A percentile compares a stretch with the other conserved stretches of the same genome.
Evolutionary conservation across 2,888 invertebrate genomes (phyloP).

Genomic region (Chrysina gloriosa): DNA sequence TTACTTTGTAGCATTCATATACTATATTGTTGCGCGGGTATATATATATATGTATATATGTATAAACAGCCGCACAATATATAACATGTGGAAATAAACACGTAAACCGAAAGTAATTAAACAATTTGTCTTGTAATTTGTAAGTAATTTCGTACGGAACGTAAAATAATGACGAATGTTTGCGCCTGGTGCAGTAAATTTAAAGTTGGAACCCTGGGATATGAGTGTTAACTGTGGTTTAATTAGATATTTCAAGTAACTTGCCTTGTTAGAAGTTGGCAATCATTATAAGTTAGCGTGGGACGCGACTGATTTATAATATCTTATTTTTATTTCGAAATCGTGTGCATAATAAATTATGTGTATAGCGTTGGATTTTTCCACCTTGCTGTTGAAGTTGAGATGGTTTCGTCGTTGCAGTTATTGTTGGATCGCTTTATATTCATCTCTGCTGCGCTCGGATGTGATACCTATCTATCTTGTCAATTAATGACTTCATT

Average conservation of each 20-base stretch:
- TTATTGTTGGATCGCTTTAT: slow-evolving; percentile 27
- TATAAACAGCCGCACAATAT: not conserved
- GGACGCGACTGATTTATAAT: slow-evolving; percentile 56
- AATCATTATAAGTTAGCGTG: slow-evolving; percentile 58
- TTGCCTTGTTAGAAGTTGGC: slow-evolving; percentile 55
- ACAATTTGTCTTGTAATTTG: slow-evolving; percentile 41
- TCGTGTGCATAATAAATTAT: slow-evolving; percentile 49
- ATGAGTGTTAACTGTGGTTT: slow-evolving; percentile 51
- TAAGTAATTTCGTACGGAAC: slow-evolving; percentile 34
- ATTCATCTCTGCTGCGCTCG: slow-evolving; percentile 28
- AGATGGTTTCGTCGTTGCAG: slow-evolving; percentile 17
- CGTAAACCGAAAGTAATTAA: slow-evolving; percentile 32
- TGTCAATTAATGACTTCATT: slow-evolving; percentile 44
- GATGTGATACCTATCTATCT: slow-evolving; percentile 35
- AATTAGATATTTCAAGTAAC: slow-evolving; percentile 58
- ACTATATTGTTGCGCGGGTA: too few relatives aligned
- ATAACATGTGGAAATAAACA: slow-evolving; percentile 14
- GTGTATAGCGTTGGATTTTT: slow-evolving; percentile 19
- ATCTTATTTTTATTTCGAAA: slow-evolving; percentile 55
- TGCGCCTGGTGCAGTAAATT: slow-evolving; percentile 46
- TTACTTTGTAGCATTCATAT: too few relatives aligned
- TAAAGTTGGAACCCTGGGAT: slow-evolving; percentile 43
- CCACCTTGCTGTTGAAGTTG: slow-evolving; percentile 11
- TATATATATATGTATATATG: not conserved
- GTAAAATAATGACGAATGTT: slow-evolving; percentile 47